Conservation (phyloP, 64 coral and sea anemone species). For the Stichodactyla helianthus region DNA sequence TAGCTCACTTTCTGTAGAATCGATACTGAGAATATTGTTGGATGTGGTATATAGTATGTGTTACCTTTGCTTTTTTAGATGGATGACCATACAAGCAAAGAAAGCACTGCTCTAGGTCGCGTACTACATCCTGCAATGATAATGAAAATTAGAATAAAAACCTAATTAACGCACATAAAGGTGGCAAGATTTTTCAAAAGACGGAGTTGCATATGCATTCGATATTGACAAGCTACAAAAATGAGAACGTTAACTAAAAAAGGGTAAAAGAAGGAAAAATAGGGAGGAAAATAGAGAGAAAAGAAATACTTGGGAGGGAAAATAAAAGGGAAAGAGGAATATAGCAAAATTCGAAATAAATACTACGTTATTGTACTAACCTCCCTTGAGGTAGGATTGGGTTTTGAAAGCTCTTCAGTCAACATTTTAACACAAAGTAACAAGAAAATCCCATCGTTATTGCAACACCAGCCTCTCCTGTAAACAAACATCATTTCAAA, state of each 20-base stretch:
- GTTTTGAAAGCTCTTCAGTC: slow-evolving; percentile 60
- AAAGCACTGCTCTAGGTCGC: slow-evolving; percentile 94
- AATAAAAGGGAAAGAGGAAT: background rate
- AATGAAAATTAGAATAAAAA: background rate
- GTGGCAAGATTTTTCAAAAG: no score
- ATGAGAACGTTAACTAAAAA: no score
- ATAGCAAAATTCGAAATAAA: background rate
- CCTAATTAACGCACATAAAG: background rate
- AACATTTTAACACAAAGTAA: slow-evolving; percentile 67
- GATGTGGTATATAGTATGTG: background rate
- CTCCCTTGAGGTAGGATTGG: slow-evolving; percentile 48
- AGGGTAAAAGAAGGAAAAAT: no score
- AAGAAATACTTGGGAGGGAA: background rate
- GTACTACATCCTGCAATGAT: slow-evolving; percentile 53
- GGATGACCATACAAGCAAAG: slow-evolving; percentile 94
- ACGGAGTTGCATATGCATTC: no score
- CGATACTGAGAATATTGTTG: no score
- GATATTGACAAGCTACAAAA: no score
- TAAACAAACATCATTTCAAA: background rate
- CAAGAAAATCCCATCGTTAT: slow-evolving; percentile 84
- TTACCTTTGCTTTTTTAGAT: slow-evolving; percentile 96
- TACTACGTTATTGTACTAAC: background rate
- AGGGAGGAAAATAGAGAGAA: no score
- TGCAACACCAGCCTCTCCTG: slow-evolving; percentile 96
- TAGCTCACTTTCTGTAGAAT: no score